These are phyloP conservation scores for Sparidentex hasta DNA, from an alignment of 2,797 vertebrate species.

Conservation along the genomic window DNA sequence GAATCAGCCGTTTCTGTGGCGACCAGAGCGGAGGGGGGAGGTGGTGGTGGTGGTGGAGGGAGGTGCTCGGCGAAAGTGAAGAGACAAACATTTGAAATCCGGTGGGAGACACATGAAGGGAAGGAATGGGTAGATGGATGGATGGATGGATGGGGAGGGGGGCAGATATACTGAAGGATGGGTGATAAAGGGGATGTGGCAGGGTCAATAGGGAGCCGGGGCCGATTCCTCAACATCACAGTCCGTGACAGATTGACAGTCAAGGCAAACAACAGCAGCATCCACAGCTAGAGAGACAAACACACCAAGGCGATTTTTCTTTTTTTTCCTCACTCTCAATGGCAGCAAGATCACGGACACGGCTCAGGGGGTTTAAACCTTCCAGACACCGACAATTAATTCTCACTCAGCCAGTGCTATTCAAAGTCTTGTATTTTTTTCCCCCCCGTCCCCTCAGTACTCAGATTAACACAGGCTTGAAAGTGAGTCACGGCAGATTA, in stretches of 20 bases:
- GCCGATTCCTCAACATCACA: slow-evolving; percentile 61
- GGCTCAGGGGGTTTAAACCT: slow-evolving; percentile 66
- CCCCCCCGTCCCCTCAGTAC: slow-evolving; percentile 36
- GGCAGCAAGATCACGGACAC: slow-evolving; percentile 64
- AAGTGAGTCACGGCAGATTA: slow-evolving; percentile 37
- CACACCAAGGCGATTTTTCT: slow-evolving; percentile 43
- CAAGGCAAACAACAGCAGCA: slow-evolving; percentile 64
- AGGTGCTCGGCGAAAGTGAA: slow-evolving; percentile 64
- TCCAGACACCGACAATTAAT: slow-evolving; percentile 63
- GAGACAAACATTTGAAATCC: slow-evolving; percentile 77
- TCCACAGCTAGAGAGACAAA: slow-evolving; percentile 52
- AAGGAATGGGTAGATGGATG: slow-evolving; percentile 39
- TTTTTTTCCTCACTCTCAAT: slow-evolving; percentile 41
- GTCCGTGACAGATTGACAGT: slow-evolving; percentile 71
- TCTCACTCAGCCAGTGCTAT: slow-evolving; percentile 56
- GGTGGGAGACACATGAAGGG: slow-evolving; percentile 64
- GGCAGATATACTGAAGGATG: slow-evolving; percentile 48
- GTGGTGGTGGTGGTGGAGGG: slow-evolving; percentile 59
- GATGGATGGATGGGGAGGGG: slow-evolving; percentile 42
- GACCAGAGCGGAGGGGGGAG: slow-evolving; percentile 72
- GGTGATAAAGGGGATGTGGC: slow-evolving; percentile 59
- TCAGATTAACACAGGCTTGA: slow-evolving; percentile 39
- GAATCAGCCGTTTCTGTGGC: slow-evolving; percentile 87
- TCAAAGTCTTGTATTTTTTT: slow-evolving; percentile 47
- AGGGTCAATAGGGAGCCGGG: slow-evolving; percentile 61